Evolutionary conservation across 2,113 vertebrate species (phyloP), one percentile per base, ranked within the genome.

Genomic region (Butorides virescens): DNA sequence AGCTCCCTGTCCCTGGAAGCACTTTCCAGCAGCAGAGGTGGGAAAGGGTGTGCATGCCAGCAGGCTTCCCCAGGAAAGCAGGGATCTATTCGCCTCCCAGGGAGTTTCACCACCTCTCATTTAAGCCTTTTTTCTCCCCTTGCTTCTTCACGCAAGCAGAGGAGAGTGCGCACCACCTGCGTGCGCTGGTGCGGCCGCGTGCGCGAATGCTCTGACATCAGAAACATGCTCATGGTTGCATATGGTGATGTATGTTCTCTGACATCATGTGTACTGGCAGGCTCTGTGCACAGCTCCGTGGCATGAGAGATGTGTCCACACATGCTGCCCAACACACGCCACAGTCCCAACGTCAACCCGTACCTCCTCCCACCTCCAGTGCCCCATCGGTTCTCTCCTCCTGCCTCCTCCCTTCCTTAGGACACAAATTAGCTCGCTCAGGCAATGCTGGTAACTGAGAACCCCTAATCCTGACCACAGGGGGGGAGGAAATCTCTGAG

Each of bases 401-500:
- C 39, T 84, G 86, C 58, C 34, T 95, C 62, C 75, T 71, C 34
- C 65, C 52, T 95, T 79, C 87, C 77, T 55, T 76, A 80, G 67
- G 86, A 78, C 74, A 66, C 70, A 62, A 87, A 95, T 93, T 56
- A 84, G 77, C 86, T 96, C 66, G 66, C 88, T 93, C 73, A 91
- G 86, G 83, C 88, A 87, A 10, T 53, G 88, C 72, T 61, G 37
- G 88, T 92, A 95, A 92, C 59, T 91, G 94, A 89, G 86, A 92
- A 78, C 30, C 22, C 62, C 66, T 90, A 72, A 82, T 82, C 62
- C 71, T 76, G 62, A 62, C 70, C 0, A 0, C 11, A 46, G 76
- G 47, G 71, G 91, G 53, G 44, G 39, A 47, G 32, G 30, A 82
- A 61, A 81, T 91, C 46, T 91, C 80, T 39, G 52, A 80, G 58